Percentiles rank a stretch among this genome's conserved stretches.
Conservation (phyloP, 2,888 invertebrate species). For the Acanthosepion esculentum region DNA sequence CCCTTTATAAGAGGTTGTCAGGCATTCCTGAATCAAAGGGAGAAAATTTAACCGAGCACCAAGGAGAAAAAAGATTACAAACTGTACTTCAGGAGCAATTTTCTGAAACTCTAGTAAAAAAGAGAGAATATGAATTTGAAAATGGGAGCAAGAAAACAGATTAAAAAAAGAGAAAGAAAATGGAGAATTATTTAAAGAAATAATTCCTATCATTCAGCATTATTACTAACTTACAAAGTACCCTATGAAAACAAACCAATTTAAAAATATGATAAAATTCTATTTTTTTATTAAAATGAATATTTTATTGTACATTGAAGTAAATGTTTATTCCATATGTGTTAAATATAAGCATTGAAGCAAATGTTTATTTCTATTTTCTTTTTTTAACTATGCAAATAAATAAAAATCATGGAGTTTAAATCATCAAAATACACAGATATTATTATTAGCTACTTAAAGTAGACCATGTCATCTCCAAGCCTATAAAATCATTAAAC, state of each 20-base stretch:
- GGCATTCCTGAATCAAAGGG: neutral
- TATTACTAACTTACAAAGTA: no score
- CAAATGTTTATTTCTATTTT: neutral
- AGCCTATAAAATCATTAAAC: no score
- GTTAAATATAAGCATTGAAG: no score
- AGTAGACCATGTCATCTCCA: no score
- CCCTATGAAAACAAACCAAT: neutral
- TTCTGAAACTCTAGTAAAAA: neutral
- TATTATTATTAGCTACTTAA: neutral
- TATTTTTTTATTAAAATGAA: neutral
- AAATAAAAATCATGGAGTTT: neutral
- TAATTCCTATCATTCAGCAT: neutral
- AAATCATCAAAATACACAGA: neutral
- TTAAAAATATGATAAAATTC: slow-evolving; percentile 10
- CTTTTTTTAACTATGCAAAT: neutral
- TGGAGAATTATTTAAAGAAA: neutral
- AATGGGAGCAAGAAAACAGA: neutral
- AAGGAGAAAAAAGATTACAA: neutral
- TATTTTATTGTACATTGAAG: neutral
- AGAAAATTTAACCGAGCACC: neutral
- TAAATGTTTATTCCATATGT: no score
- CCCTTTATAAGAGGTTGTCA: neutral
- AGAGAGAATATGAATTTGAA: neutral
- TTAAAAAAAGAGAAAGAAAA: neutral
- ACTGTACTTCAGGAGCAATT: neutral